Conservation (phyloP, 2,113 vertebrate species). For the Morone saxatilis region DNA sequence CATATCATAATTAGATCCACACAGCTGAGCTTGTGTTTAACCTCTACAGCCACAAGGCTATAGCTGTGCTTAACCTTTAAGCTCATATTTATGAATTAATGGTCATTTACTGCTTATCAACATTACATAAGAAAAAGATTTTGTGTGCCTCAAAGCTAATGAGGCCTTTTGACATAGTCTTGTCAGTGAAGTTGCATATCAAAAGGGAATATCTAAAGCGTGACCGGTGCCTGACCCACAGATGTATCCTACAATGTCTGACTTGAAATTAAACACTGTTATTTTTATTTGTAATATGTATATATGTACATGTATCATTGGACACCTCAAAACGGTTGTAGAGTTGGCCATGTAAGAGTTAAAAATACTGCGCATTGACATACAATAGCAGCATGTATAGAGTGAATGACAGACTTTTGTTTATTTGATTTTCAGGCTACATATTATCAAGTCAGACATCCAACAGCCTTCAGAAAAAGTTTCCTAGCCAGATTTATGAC, state of each 20-base stretch:
- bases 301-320: neutral
- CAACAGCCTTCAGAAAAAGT: neutral
- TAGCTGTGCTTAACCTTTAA: constrained; percentile 50
- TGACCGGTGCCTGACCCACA: neutral
- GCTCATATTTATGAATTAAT: constrained; percentile 39
- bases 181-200: neutral
- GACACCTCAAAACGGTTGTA: neutral
- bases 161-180: neutral
- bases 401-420: neutral
- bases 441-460: neutral
- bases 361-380: neutral
- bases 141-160: neutral
- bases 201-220: neutral
- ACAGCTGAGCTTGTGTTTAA: constrained; percentile 57
- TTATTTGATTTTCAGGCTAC: neutral
- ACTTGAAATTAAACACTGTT: neutral
- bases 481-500: neutral
- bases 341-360: neutral
- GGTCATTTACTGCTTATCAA: constrained; percentile 27
- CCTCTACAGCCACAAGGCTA: constrained; percentile 11
- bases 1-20: constrained; percentile 58
- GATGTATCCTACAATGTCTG: neutral
- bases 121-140: constrained; percentile 6
- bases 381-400: neutral
- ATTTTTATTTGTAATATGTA: too few relatives aligned